Evolutionary conservation across 2,888 invertebrate species (phyloP), one percentile per base, ranked within the genome.

Genomic region (Yponomeuta evonymella): DNA sequence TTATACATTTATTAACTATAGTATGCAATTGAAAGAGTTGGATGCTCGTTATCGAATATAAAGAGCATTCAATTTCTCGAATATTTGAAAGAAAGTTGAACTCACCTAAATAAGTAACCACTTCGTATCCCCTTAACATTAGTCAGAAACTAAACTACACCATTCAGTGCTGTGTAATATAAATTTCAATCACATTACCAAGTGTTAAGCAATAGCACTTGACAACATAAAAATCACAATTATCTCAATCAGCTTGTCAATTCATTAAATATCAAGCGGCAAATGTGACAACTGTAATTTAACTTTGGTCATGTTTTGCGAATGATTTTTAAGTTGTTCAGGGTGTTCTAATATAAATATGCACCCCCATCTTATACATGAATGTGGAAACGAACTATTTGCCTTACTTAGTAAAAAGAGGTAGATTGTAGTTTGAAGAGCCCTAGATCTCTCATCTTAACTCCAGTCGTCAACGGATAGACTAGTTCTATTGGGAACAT

Each of bases 371-470:
- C 51, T 58, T 15, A 12, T 15, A 58, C 51, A 3, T 58, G 51
- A 9, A 3, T 29, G 48, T 70, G 64, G 12, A 62, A 15, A 70
- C 71, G 83, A 82, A 80, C 77, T 78, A 81, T 83, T 83, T 77
- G 79, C 79, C 89, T 87, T 91, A 90, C 30, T 29, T 33, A 78
- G 85, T 77, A 86, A 85, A 83, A 89, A 89, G 92, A 92, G 91
- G 91, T 92, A 92, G 91, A 88, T 91, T 86, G 86, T 87, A 89
- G 90, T 90, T 90, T 88, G 87, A 86, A 87, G 85, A 88, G 83
- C 83, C 79, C 75, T 83, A 79, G 81, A 79, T 79, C 77, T 76
- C 81, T 83, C 82, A 81, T 81, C 81, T 81, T 81, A 77, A 75
- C 73, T 74, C 73, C 72, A 69, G 70, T 43, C 62, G 48, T 70